Evolutionary conservation across 2,113 vertebrate species (phyloP), one percentile per base, ranked within the genome.

Genomic region (Pelecanoides urinatrix): DNA sequence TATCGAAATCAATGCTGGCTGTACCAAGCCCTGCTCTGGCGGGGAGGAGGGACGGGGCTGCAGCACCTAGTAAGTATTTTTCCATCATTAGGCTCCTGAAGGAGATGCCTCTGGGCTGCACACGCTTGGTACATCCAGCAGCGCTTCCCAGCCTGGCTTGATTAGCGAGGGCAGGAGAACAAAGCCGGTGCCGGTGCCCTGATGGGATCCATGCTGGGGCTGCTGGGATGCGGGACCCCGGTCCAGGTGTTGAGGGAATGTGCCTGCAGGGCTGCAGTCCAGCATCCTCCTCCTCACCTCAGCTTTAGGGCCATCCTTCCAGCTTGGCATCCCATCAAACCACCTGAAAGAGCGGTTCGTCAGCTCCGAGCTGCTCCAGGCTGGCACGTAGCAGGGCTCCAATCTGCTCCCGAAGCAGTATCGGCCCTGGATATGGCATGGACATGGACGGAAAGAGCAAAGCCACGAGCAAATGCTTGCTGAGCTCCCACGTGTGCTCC

Each of bases 171-270:
- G 34, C 25, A n/a, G 59, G 74, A 92, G 88, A 85, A 88, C 90
- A 91, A 93, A 94, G 86, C 67, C 10, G 3, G 38, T 10, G 50
- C 21, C 0, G 0, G 38, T 42, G 71, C 29, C 65, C 73, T 6
- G 0, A 0, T 0, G 11, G n/a, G 15, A 29, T n/a, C 59, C 2
- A 0, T 0, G 11, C 47, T 27, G 79, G 55, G 58, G 45, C 7
- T n/a, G 17, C 20, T 0, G 12, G 49, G 71, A 13, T 14, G 29
- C 2, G 0, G 66, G 61, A 58, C 9, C 40, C 17, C 0, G 0
- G 49, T 61, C 44, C 63, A 3, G 10, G 7, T 6, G 2, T 15
- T 2, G 0, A 42, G 68, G 8, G 5, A 13, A 3, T 1, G 1
- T 9, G 42, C 0, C 71, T 49, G 50, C 22, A 21, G 68, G 76